Percentiles rank a stretch among this genome's conserved stretches.
These are phyloP conservation scores for Euplagia quadripunctaria DNA, from an alignment of 2,888 invertebrate species.

Conservation along the genomic window DNA sequence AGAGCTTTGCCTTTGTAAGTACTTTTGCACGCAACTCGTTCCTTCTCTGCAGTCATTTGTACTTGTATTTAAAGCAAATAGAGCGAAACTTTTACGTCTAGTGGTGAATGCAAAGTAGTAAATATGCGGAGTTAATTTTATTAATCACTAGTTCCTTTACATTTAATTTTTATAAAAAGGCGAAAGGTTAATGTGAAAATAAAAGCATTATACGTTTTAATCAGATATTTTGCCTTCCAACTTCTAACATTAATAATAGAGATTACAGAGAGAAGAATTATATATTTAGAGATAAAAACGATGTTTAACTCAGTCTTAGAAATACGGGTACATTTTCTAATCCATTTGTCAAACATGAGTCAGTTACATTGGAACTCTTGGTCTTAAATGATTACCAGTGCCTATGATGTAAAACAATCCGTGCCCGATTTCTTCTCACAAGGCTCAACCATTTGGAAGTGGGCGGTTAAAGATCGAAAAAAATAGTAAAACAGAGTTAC, in stretches of 20 bases:
- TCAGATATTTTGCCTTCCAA: background rate
- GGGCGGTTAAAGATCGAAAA: too few relatives aligned
- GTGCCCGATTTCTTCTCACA: too few relatives aligned
- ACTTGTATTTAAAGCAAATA: slow-evolving; percentile 38
- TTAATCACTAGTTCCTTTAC: slow-evolving; percentile 12
- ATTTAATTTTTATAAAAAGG: background rate
- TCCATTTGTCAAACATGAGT: too few relatives aligned
- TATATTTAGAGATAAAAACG: too few relatives aligned
- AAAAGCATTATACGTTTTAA: background rate
- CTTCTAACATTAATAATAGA: too few relatives aligned
- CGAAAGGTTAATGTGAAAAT: background rate
- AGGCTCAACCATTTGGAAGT: too few relatives aligned
- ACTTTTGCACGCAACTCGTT: slow-evolving; percentile 43
- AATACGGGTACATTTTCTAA: too few relatives aligned
- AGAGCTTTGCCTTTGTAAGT: slow-evolving; percentile 15
- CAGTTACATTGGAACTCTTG: too few relatives aligned
- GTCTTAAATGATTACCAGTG: too few relatives aligned
- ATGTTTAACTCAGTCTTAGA: too few relatives aligned
- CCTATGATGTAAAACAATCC: too few relatives aligned
- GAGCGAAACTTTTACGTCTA: slow-evolving; percentile 40
- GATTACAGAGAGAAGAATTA: background rate
- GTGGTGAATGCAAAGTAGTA: slow-evolving; percentile 24
- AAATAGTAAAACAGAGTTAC: too few relatives aligned
- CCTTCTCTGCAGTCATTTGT: slow-evolving; percentile 47
- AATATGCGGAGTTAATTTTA: slow-evolving; percentile 23